Evolutionary conservation across 2,113 vertebrate genomes (phyloP).

Genomic region (Pomatostomus ruficeps): DNA sequence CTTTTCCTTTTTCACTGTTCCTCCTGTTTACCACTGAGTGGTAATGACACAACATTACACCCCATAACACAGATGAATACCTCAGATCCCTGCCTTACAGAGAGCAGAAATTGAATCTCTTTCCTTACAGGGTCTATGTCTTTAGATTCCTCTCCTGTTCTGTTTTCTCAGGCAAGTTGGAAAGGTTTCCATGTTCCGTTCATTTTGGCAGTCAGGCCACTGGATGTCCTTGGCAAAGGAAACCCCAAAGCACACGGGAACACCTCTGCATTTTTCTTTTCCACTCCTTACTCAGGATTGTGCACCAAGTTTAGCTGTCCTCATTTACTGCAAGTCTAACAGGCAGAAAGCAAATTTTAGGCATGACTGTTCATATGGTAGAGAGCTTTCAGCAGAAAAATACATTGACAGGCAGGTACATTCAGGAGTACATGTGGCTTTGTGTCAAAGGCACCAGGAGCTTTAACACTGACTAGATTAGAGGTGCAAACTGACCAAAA

Average conservation of each 20-base stretch:
- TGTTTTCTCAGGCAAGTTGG: not conserved
- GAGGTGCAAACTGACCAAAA: not conserved
- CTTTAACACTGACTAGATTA: not conserved
- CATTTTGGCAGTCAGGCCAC: not conserved
- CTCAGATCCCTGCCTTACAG: not conserved
- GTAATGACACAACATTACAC: not conserved
- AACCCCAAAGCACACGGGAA: not conserved
- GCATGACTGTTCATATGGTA: not conserved
- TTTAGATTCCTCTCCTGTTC: not conserved
- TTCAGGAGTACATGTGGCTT: not conserved
- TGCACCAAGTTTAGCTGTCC: not conserved
- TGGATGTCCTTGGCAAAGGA: constrained; percentile 32
- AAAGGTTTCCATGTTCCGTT: not conserved
- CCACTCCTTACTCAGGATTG: not conserved
- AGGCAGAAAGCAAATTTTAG: not conserved
- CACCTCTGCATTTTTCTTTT: not conserved
- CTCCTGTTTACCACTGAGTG: not conserved
- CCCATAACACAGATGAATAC: not conserved
- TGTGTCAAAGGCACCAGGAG: not conserved
- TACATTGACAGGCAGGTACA: not conserved
- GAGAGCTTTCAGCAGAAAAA: not conserved
- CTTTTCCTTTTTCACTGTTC: not conserved
- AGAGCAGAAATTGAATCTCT: not conserved
- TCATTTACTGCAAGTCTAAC: not conserved
- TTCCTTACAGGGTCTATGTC: not conserved